Evolutionary conservation across 2,113 vertebrate species (phyloP).

Genomic region (Bothrops jararaca): DNA sequence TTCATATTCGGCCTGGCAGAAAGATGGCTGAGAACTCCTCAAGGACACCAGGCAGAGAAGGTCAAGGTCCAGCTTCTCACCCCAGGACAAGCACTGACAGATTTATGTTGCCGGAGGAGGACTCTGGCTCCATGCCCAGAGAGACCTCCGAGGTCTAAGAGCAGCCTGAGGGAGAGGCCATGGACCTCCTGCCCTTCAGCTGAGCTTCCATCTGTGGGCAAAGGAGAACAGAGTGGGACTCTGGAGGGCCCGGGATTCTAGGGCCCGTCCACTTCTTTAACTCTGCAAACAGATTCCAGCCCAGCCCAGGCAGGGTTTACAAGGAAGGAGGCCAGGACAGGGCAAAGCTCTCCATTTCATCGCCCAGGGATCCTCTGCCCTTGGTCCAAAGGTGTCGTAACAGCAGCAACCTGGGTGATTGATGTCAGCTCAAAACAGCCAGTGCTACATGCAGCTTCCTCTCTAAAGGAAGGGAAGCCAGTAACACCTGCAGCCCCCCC

Average conservation of each 20-base stretch:
- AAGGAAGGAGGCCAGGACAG: too few species aligned
- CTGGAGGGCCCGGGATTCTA: background rate
- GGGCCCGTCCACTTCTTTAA: background rate
- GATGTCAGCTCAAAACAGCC: background rate
- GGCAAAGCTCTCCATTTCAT: background rate
- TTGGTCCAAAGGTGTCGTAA: background rate
- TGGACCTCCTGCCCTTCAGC: background rate
- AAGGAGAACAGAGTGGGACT: background rate
- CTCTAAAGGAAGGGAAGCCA: conserved; percentile 31
- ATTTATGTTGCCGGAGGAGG: background rate
- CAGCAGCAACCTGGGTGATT: fast-evolving
- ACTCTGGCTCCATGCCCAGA: background rate
- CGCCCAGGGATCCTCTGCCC: background rate
- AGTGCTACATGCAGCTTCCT: conserved; percentile 25
- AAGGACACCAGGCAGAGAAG: background rate
- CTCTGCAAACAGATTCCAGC: background rate
- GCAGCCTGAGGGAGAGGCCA: background rate
- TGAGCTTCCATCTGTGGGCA: background rate
- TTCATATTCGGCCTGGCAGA: background rate
- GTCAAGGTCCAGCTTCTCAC: background rate
- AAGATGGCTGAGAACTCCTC: background rate
- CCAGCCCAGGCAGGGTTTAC: background rate
- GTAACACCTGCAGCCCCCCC: conserved; percentile 33
- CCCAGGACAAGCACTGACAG: background rate
- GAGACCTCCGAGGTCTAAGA: background rate